Conservation (phyloP, 1,140 invertebrate species). For the Bombus superbus region DNA sequence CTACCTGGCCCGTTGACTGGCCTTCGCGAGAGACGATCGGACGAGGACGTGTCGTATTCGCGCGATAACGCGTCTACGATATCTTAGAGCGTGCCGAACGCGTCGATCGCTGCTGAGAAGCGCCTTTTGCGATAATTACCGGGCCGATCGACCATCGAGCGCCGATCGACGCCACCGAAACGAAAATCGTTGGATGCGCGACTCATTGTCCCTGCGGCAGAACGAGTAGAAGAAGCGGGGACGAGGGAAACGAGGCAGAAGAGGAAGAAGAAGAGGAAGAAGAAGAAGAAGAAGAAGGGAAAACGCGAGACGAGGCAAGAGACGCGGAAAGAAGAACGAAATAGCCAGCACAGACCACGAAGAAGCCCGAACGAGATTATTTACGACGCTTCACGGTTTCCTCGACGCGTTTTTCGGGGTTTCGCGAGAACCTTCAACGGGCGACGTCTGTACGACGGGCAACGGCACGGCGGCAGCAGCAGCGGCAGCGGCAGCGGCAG, state of each 20-base stretch:
- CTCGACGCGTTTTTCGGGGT: constrained; percentile 36
- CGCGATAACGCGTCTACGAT: constrained; percentile 23
- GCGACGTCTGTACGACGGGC: constrained; percentile 17
- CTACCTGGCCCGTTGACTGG: neutral
- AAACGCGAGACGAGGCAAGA: neutral
- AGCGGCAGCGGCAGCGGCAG: too few relatives aligned
- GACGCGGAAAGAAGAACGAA: neutral
- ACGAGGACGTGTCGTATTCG: neutral
- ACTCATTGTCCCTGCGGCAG: neutral
- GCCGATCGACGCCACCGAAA: neutral
- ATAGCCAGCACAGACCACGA: neutral
- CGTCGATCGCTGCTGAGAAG: neutral
- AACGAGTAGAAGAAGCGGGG: neutral
- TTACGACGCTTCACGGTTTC: constrained; percentile 33
- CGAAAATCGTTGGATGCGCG: constrained; percentile 2
- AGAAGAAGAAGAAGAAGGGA: neutral
- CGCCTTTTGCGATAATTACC: neutral
- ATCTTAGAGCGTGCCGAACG: neutral
- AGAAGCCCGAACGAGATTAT: constrained; percentile 15
- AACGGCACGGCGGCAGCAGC: neutral
- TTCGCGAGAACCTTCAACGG: constrained; percentile 15
- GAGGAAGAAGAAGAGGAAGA: constrained; percentile 1
- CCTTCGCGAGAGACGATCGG: neutral
- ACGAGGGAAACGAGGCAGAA: neutral
- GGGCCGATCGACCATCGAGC: neutral